Evolutionary conservation across 1,140 invertebrate species (phyloP).

Genomic region (Bicyclus anynana): DNA sequence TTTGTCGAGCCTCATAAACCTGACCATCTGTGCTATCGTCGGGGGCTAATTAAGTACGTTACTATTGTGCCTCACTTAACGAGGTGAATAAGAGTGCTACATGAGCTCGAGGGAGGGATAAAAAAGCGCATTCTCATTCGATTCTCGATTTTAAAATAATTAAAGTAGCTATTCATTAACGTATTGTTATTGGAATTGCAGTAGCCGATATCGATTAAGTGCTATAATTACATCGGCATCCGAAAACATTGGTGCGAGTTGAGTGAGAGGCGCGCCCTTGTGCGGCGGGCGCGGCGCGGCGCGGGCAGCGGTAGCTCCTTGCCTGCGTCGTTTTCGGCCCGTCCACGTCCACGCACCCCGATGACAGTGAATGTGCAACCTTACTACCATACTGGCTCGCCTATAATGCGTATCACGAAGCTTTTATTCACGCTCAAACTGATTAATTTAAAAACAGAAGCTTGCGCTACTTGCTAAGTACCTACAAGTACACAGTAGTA

Average conservation of each 20-base stretch:
- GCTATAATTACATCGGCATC: conserved; percentile 56
- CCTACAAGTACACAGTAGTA: no score
- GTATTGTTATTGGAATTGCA: conserved; percentile 35
- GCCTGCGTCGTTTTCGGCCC: conserved; percentile 52
- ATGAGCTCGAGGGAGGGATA: conserved; percentile 8
- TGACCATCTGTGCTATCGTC: conserved; percentile 15
- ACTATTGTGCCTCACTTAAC: conserved; percentile 21
- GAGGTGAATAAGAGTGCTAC: conserved; percentile 18
- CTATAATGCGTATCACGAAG: background rate
- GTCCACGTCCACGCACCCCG: conserved; percentile 46
- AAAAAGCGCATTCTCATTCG: conserved; percentile 23
- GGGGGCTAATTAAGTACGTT: conserved; percentile 18
- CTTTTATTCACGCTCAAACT: background rate
- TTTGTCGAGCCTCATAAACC: conserved; percentile 15
- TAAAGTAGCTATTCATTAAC: conserved; percentile 31
- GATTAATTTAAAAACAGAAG: no score
- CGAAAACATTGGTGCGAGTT: conserved; percentile 55
- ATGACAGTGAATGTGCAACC: conserved; percentile 53
- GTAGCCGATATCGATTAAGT: conserved; percentile 48
- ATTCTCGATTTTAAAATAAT: conserved; percentile 32
- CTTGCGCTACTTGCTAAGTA: no score
- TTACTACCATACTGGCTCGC: conserved; percentile 3
- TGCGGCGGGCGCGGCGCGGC: conserved; percentile 16
- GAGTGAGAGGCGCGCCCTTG: conserved; percentile 73
- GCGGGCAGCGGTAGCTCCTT: conserved; percentile 35